These are phyloP conservation scores for Phymanthus crucifer DNA, from an alignment of 92 coral and sea anemone genomes.

Conservation along the genomic window DNA sequence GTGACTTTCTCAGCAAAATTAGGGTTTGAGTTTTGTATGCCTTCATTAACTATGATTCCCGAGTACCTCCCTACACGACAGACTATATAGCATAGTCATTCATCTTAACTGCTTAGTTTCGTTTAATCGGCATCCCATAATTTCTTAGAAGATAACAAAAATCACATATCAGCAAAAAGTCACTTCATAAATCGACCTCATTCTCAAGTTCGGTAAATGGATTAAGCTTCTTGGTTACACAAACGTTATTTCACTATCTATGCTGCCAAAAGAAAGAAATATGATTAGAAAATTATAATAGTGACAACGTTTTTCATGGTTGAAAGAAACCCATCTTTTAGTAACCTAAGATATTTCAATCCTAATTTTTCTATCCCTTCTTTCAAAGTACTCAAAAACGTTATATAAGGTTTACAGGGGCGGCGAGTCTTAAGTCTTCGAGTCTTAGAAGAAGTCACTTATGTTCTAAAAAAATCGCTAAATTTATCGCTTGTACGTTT, in stretches of 20 bases:
- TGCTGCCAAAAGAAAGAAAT: background rate
- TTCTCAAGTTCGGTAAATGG: background rate
- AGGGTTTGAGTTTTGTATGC: background rate
- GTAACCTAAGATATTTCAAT: background rate
- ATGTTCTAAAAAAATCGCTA: background rate
- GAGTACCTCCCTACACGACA: background rate
- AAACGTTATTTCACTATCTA: background rate
- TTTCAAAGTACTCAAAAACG: background rate
- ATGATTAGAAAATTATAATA: background rate
- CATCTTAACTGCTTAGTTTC: background rate
- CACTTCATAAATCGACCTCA: background rate
- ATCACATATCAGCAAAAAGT: conserved; percentile 1
- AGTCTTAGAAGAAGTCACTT: background rate
- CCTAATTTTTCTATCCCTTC: background rate
- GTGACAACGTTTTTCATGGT: background rate
- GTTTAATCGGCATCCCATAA: background rate
- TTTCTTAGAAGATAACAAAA: background rate
- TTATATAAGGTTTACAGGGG: background rate
- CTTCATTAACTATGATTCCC: background rate
- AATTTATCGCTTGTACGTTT: background rate
- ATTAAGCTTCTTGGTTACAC: background rate
- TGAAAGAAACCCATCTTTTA: background rate
- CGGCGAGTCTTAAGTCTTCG: conserved; percentile 5
- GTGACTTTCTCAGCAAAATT: background rate
- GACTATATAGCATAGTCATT: background rate